phyloP scores from a whole-genome alignment of 2,888 invertebrate genomes.

The Ametastegia equiseti region DNA sequence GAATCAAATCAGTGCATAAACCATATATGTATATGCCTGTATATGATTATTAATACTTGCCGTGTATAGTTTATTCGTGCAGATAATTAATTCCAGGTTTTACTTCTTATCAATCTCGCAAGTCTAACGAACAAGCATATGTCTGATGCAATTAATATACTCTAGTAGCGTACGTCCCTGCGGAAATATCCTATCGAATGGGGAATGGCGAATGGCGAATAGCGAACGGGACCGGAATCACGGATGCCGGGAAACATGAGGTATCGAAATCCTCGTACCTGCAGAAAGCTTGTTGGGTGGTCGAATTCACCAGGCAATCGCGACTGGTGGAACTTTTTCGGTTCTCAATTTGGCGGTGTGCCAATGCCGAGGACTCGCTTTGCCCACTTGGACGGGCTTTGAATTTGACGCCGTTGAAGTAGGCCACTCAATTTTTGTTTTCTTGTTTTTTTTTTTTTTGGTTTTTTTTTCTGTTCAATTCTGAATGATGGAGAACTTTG shows the following conservation, averaged over 20 bases:
- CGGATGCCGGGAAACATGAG: neutral
- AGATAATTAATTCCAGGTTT: neutral
- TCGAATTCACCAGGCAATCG: constrained; percentile 12
- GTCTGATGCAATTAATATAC: neutral
- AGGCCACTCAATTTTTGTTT: constrained; percentile 10
- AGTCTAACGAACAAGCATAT: neutral
- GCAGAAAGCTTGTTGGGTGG: neutral
- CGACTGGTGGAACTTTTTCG: constrained; percentile 29
- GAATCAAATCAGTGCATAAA: no score
- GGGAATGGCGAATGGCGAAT: no score
- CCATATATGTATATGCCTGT: no score
- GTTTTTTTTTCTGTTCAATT: no score
- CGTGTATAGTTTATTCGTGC: neutral
- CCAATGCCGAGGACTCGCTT: constrained; percentile 31
- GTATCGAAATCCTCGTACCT: constrained; percentile 4
- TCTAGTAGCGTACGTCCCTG: neutral
- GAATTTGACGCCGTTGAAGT: constrained; percentile 33
- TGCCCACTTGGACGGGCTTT: constrained; percentile 23
- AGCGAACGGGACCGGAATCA: neutral
- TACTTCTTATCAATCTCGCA: neutral
- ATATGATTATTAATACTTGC: no score
- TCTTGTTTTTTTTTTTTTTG: neutral
- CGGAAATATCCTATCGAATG: neutral
- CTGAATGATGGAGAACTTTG: neutral
- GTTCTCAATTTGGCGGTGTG: constrained; percentile 25